A percentile compares a stretch with the other conserved stretches of the same genome.
phyloP scores from a whole-genome alignment of 1,140 invertebrate species.

The Polyergus mexicanus region DNA sequence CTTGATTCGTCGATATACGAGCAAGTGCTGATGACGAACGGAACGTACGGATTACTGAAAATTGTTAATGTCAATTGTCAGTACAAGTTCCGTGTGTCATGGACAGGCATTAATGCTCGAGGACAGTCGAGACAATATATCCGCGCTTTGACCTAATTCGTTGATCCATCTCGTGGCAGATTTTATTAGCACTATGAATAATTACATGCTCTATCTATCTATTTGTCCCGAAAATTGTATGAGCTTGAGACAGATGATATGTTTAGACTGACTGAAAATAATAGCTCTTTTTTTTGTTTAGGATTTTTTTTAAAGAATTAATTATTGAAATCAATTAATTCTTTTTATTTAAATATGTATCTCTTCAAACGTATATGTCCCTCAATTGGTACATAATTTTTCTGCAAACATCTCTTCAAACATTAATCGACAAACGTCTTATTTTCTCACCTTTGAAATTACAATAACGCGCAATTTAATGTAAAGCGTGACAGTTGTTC shows the following conservation, averaged over 20 bases:
- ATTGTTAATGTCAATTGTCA: constrained; percentile 18
- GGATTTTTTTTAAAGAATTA: not conserved
- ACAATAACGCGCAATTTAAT: not conserved
- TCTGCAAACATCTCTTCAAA: not conserved
- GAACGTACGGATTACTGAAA: constrained; percentile 40
- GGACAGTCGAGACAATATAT: constrained; percentile 4
- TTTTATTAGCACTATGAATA: constrained; percentile 13
- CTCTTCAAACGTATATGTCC: too few relatives aligned
- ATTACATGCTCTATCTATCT: not conserved
- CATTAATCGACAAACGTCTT: not conserved
- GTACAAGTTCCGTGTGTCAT: not conserved
- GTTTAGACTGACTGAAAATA: not conserved
- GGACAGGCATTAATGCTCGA: constrained; percentile 14
- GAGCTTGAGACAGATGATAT: not conserved
- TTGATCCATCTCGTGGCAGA: not conserved
- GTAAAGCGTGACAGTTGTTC: not conserved
- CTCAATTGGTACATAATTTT: too few relatives aligned
- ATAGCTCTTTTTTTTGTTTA: not conserved
- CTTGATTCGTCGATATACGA: not conserved
- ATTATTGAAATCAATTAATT: too few relatives aligned
- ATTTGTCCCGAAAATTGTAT: not conserved
- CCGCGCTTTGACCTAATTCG: constrained; percentile 20
- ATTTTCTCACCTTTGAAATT: not conserved
- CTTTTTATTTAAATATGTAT: too few relatives aligned
- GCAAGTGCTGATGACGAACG: not conserved